phyloP scores from a whole-genome alignment of 2,113 vertebrate genomes.

The Ictalurus furcatus region DNA sequence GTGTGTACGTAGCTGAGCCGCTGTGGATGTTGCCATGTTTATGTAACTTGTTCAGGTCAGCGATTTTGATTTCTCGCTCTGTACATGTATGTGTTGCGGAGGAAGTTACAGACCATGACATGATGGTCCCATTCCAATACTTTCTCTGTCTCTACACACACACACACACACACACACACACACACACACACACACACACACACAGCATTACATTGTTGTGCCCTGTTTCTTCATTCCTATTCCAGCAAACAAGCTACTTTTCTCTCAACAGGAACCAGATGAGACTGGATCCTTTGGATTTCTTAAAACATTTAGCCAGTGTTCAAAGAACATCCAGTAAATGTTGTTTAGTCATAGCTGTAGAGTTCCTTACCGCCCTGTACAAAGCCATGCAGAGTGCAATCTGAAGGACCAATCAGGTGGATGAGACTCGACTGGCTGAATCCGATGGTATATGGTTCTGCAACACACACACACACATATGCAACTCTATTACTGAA shows the following conservation, averaged over 20 bases:
- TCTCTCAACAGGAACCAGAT: constrained; percentile 1
- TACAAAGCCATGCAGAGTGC: constrained; percentile 86
- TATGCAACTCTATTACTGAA: neutral
- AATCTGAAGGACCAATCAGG: constrained; percentile 90
- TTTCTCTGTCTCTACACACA: neutral
- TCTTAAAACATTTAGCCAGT: neutral
- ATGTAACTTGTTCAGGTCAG: constrained; percentile 52
- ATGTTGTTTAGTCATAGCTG: neutral
- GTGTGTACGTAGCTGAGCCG: neutral
- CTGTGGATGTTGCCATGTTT: constrained; percentile 37
- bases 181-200: neutral
- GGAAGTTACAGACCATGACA: constrained; percentile 37
- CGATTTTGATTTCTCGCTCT: constrained; percentile 29
- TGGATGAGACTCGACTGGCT: constrained; percentile 97
- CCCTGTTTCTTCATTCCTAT: neutral
- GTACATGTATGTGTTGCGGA: constrained; percentile 10
- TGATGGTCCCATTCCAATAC: neutral
- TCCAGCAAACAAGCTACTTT: constrained; percentile 16
- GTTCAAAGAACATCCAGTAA: neutral
- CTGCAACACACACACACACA: constrained; percentile 65
- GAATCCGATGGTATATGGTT: constrained; percentile 83
- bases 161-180: neutral
- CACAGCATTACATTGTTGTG: neutral
- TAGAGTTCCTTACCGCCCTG: constrained; percentile 82
- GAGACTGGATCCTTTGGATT: neutral